Evolutionary conservation across 2,113 vertebrate species (phyloP).

Genomic region (Brachyhypopomus occidentalis): DNA sequence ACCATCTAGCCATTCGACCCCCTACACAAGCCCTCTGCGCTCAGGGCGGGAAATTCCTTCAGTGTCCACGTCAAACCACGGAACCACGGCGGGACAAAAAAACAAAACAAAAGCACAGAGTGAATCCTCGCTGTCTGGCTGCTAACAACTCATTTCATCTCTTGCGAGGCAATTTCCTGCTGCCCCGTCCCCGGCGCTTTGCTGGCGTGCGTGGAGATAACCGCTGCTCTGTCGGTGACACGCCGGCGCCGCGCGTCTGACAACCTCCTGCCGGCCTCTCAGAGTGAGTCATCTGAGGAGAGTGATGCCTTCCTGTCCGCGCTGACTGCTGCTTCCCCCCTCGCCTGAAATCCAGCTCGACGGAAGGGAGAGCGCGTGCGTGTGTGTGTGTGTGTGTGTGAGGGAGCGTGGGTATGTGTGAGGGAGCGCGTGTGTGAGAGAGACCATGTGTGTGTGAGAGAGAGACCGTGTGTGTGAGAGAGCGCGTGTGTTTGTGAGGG

Average conservation of each 20-base stretch:
- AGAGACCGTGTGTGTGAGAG: too few species aligned
- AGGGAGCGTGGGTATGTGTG: too few species aligned
- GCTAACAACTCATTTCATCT: slow-evolving; percentile 34
- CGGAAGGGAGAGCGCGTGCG: background rate
- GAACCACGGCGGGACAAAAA: background rate
- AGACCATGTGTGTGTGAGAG: too few species aligned
- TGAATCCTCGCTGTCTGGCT: slow-evolving; percentile 16
- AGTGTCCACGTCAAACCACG: slow-evolving; percentile 2
- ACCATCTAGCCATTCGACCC: background rate
- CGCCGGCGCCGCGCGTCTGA: slow-evolving; percentile 26
- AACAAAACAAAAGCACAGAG: background rate
- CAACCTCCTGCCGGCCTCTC: slow-evolving; percentile 26
- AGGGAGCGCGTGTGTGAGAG: too few species aligned
- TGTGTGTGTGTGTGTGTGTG: too few species aligned
- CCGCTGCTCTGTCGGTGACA: slow-evolving; percentile 23
- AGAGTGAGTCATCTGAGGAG: slow-evolving; percentile 36
- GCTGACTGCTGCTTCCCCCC: slow-evolving; percentile 28
- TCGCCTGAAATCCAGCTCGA: slow-evolving; percentile 43
- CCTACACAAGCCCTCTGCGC: background rate
- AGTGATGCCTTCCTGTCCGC: slow-evolving; percentile 31
- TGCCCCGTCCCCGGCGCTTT: background rate
- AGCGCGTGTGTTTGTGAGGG: too few species aligned
- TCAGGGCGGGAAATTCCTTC: slow-evolving; percentile 20
- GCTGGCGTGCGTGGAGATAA: slow-evolving; percentile 27
- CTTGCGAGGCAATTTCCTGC: slow-evolving; percentile 34